A percentile compares a stretch with the other conserved stretches of the same genome.
phyloP scores from a whole-genome alignment of 35 echinoderm and acorn worm species.

The Apostichopus japonicus region DNA sequence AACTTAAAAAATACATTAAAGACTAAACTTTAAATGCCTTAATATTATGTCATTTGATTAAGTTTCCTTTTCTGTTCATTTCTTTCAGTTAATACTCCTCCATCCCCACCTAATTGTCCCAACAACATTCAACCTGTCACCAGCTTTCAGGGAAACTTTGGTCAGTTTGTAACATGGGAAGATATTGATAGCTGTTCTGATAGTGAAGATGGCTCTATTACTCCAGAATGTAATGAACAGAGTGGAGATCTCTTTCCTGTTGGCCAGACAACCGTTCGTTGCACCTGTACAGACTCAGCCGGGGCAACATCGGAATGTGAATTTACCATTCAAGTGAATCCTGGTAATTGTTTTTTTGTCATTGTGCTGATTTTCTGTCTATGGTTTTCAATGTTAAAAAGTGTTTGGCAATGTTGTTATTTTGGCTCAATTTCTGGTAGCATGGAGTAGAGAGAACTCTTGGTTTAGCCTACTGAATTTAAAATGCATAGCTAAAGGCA shows the following conservation, averaged over 20 bases:
- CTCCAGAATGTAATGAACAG: neutral
- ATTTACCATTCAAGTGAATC: neutral
- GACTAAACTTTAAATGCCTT: no score
- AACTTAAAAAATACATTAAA: no score
- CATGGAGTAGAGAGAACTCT: no score
- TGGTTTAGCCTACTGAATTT: no score
- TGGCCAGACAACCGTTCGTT: neutral
- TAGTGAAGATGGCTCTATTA: neutral
- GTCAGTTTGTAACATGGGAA: constrained; percentile 12
- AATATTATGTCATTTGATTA: no score
- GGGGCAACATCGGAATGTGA: neutral
- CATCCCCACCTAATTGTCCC: neutral
- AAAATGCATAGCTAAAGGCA: no score
- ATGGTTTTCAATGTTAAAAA: no score
- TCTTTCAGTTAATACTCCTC: neutral
- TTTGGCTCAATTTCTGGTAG: no score
- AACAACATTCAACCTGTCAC: neutral
- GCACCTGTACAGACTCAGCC: constrained; percentile 2
- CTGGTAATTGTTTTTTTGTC: neutral
- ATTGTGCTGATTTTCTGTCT: no score
- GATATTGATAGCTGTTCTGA: neutral
- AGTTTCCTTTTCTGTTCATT: no score
- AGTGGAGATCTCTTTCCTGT: neutral
- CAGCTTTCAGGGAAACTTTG: neutral
- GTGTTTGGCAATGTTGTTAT: no score